Base-by-base conservation (phyloP, 2,797 vertebrate species). In the Sphenopsis melanotis region DNA sequence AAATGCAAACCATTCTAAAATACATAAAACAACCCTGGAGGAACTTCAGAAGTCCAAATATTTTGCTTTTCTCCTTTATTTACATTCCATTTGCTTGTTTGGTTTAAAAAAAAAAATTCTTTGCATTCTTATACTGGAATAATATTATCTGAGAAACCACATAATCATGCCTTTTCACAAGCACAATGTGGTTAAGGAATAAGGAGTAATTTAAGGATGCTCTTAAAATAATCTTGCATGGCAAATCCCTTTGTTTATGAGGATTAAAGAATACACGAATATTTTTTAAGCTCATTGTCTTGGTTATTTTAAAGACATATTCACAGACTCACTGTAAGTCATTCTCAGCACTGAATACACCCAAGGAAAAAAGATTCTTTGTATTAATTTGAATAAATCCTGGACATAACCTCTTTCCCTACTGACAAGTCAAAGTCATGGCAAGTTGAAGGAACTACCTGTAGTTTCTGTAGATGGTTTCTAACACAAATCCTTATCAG, bases 11-110 rank as follows among this genome's bases (percentile, higher is more conserved):
- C 36, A 37, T 76, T 89, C 24, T 85, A 61, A 86, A 93, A 84
- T 47, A 81, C 29, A 55, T 70, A 78, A 83, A 94, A 76, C 17
- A 87, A 77, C 50, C 47, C 82, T 78, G n/a, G 4, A 93, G 71
- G 75, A 92, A 86, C 75, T 83, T 87, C 87, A 57, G 32, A 91
- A 90, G 61, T 83, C 76, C 49, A 85, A 92, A 93, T 89, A 95
- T 83, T 95, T 95, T 92, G 66, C 24, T 30, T 88, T 94, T 86
- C 66, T 66, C 21, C 23, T 92, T 74, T 95, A 87, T 92, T 95
- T 85, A 93, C 72, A 86, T 88, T 95, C 76, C 71, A 83, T 78
- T 94, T 93, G 12, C 79, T 92, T 95, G 57, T 85, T 94, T 83
- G 26, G 2, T 7, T 64, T 10, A 6, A 23, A 23, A 22, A 9